Evolutionary conservation across 35 echinoderm and acorn worm genomes (phyloP).

Genomic region (Heliocidaris erythrogramma): DNA sequence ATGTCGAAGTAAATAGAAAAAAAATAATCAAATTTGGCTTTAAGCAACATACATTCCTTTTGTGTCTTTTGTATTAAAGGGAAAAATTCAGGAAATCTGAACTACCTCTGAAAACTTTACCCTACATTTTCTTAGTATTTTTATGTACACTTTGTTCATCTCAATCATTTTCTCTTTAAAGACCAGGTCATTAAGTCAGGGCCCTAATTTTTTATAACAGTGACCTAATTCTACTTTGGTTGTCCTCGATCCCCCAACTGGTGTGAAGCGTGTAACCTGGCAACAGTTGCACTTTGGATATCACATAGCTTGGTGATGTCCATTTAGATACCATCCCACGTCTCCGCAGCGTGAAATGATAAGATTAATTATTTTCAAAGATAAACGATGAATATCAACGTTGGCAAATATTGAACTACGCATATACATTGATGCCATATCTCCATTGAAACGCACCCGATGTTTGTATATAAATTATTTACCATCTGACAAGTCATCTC

Average conservation of each 20-base stretch:
- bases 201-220: background rate
- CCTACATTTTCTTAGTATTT: too few relatives aligned
- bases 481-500: background rate
- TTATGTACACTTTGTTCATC: too few relatives aligned
- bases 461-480: background rate
- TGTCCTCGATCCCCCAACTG: background rate
- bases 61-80: too few relatives aligned
- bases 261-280: background rate
- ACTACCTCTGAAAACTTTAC: too few relatives aligned
- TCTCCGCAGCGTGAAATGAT: background rate
- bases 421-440: too few relatives aligned
- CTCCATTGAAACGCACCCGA: background rate
- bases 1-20: too few relatives aligned
- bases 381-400: slow-evolving; percentile 1
- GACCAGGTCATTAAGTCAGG: background rate
- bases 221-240: background rate
- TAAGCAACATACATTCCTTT: too few relatives aligned
- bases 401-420: background rate
- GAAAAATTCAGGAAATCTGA: too few relatives aligned
- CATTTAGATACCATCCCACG: background rate
- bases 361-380: slow-evolving; percentile 6
- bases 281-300: background rate
- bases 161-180: background rate
- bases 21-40: too few relatives aligned
- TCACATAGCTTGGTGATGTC: background rate